Base-by-base conservation (phyloP, 2,888 invertebrate genomes). In the Epistrophella euchroma region DNA sequence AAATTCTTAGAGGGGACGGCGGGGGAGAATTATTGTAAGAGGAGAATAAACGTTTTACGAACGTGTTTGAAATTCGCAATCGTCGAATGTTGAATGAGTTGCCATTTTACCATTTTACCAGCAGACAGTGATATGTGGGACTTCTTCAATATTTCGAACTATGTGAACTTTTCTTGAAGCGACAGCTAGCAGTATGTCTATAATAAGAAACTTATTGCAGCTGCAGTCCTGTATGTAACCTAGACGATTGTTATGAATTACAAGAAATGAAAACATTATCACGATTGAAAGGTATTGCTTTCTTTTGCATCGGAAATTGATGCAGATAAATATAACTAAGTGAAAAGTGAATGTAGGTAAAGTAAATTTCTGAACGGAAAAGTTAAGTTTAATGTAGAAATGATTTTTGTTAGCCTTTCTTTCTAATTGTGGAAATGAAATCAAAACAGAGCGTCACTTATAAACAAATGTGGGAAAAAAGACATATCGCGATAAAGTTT, bases 21-120 rank as follows among this genome's bases (percentile, higher is more conserved):
- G 22, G 6, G 13, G 1, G 1, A 9, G 15, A 7, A 37, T 5
- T 35, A 60, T 40, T 68, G 19, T 55, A 43, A 37, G 19, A 55
- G 35, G n/a, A 43, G 22, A 43, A 62, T n/a, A 60, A 60, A 70
- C 56, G 55, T 62, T 75, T 56, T 75, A 28, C 5, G 62, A 64
- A 83, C 83, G 83, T 83, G 83, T 74, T 78, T 74, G 74, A 55
- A 78, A 83, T 83, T 28, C 58, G 52, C 68, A 56, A 78, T 83
- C 47, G 50, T 52, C 55, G 52, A 50, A 58, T 17, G 32, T 19
- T 37, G 52, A 66, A 71, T 68, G 58, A 55, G 72, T 52, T 82
- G 66, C 25, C 77, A 47, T 50, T 83, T 43, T 62, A 55, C 73
- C 17, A 60, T n/a, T n/a, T n/a, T n/a, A 19, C 47, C 47, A 32